phyloP scores from a whole-genome alignment of 2,113 vertebrate species.

The Microtus pennsylvanicus region DNA sequence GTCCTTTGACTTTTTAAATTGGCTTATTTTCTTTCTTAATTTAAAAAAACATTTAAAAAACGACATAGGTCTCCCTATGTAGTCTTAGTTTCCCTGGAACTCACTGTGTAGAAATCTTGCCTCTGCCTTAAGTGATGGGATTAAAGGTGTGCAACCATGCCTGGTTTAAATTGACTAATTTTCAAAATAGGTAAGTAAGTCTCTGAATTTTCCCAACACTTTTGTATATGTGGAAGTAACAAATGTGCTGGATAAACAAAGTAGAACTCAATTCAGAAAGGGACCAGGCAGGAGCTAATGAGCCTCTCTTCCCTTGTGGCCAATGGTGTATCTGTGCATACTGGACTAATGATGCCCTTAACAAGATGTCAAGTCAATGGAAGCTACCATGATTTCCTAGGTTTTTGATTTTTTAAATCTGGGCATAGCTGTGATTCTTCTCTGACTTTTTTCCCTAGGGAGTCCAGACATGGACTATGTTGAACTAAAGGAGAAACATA shows the following conservation, averaged over 20 bases:
- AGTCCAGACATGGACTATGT: background rate
- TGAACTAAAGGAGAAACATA: slow-evolving; percentile 20
- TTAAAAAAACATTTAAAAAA: background rate
- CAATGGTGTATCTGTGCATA: background rate
- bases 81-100: background rate
- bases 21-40: background rate
- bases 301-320: background rate
- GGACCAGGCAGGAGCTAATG: background rate
- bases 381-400: background rate
- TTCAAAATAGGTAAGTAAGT: slow-evolving; percentile 40
- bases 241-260: slow-evolving; percentile 14
- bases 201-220: background rate
- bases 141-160: background rate
- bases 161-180: background rate
- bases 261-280: slow-evolving; percentile 19
- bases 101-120: background rate
- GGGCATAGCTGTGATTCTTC: background rate
- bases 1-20: background rate
- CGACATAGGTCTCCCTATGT: background rate
- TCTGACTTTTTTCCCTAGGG: background rate
- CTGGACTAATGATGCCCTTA: background rate
- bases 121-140: background rate
- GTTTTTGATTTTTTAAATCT: background rate
- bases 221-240: slow-evolving; percentile 30
- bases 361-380: background rate